These are phyloP conservation scores for Euborellia annulipes DNA, from an alignment of 1,140 invertebrate species.

Conservation along the genomic window DNA sequence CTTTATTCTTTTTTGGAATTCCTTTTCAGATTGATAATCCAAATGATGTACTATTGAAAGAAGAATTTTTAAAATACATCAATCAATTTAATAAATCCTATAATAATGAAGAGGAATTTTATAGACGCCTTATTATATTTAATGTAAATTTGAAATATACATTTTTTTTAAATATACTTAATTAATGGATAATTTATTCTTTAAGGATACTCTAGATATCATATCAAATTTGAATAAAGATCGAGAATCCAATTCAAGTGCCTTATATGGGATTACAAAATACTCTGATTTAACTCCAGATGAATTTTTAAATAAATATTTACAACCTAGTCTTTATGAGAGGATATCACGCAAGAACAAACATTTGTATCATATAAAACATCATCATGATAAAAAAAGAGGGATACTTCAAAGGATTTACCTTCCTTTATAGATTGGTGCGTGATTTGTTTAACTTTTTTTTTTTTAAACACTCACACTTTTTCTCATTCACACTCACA, in stretches of 20 bases:
- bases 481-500: too few species aligned
- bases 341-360: conserved; percentile 6
- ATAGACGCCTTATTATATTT: conserved; percentile 41
- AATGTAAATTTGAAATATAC: conserved; percentile 30
- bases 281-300: conserved; percentile 55
- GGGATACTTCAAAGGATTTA: too few species aligned
- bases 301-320: conserved; percentile 43
- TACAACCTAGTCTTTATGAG: conserved; percentile 26
- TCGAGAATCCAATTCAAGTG: conserved; percentile 34
- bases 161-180: background rate
- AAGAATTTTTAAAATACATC: conserved; percentile 43
- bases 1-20: conserved; percentile 32
- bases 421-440: too few species aligned
- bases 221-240: conserved; percentile 43
- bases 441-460: too few species aligned
- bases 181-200: conserved; percentile 9
- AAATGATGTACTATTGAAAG: conserved; percentile 19
- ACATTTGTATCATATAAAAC: conserved; percentile 19
- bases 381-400: conserved; percentile 19
- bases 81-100: conserved; percentile 51
- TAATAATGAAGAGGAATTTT: conserved; percentile 37
- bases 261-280: conserved; percentile 52
- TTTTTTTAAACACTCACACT: too few species aligned
- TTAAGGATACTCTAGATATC: conserved; percentile 38
- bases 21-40: conserved; percentile 28